These are phyloP conservation scores for Bradypodion ventrale DNA, from an alignment of 2,797 vertebrate species.

Conservation along the genomic window DNA sequence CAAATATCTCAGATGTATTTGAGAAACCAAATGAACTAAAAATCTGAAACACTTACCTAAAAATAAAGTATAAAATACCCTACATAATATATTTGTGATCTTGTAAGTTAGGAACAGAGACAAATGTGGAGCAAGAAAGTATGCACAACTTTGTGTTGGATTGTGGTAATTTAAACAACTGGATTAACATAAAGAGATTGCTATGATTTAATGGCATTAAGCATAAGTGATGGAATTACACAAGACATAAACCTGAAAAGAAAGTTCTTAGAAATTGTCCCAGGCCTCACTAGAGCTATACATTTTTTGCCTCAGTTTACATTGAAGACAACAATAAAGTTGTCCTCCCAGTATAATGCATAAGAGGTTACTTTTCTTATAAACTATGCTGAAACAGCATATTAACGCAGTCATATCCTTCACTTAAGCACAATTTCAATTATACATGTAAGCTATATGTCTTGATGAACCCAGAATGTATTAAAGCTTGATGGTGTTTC, in stretches of 20 bases:
- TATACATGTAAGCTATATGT: background rate
- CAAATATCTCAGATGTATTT: too few species aligned
- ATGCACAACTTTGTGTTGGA: too few species aligned
- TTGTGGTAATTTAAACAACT: too few species aligned
- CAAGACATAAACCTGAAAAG: background rate
- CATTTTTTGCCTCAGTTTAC: conserved; percentile 26
- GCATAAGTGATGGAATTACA: background rate
- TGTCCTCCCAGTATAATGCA: background rate
- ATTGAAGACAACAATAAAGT: conserved; percentile 20
- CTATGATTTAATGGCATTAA: background rate
- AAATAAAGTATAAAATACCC: too few species aligned
- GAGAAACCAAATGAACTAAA: too few species aligned
- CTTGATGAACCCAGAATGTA: conserved; percentile 15
- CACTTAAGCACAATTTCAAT: conserved; percentile 16
- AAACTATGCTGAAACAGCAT: background rate
- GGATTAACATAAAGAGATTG: too few species aligned
- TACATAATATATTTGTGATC: too few species aligned
- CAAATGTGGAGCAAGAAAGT: too few species aligned
- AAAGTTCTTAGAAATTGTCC: too few species aligned
- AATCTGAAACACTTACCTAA: too few species aligned
- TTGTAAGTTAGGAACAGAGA: too few species aligned
- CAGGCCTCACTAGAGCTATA: background rate
- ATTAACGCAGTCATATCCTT: conserved; percentile 20
- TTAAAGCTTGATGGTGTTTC: conserved; percentile 1
- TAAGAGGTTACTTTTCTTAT: background rate